Evolutionary conservation across 2,888 invertebrate species (phyloP).

Genomic region (Chrysolina americana): DNA sequence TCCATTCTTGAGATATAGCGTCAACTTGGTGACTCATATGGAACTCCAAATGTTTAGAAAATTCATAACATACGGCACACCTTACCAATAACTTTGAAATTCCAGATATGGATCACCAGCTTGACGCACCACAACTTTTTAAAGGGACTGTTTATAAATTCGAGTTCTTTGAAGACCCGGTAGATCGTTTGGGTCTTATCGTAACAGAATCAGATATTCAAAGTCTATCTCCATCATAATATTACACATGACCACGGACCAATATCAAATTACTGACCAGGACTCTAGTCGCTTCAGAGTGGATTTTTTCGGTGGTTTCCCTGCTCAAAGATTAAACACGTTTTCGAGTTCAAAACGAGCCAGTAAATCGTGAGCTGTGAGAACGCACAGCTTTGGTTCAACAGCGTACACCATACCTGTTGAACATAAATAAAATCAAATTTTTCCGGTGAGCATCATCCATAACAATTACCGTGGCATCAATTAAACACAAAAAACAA

Average conservation of each 20-base stretch:
- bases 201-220: too few species aligned
- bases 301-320: background rate
- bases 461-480: conserved; percentile 43
- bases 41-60: too few species aligned
- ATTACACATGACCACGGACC: background rate
- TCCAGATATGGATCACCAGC: too few species aligned
- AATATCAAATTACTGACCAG: background rate
- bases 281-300: background rate
- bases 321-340: background rate
- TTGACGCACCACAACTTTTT: too few species aligned
- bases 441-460: conserved; percentile 39
- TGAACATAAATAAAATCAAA: conserved; percentile 31
- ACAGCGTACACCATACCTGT: conserved; percentile 16
- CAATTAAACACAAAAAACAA: conserved; percentile 37
- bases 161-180: too few species aligned
- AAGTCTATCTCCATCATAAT: background rate
- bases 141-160: too few species aligned
- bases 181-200: too few species aligned
- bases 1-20: too few species aligned
- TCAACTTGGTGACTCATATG: too few species aligned
- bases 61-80: too few species aligned
- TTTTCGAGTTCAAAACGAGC: background rate
- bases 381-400: conserved; percentile 17
- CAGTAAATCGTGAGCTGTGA: conserved; percentile 22
- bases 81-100: too few species aligned